Base-by-base conservation (phyloP, 2,888 invertebrate genomes). In the Phengaris alcon region DNA sequence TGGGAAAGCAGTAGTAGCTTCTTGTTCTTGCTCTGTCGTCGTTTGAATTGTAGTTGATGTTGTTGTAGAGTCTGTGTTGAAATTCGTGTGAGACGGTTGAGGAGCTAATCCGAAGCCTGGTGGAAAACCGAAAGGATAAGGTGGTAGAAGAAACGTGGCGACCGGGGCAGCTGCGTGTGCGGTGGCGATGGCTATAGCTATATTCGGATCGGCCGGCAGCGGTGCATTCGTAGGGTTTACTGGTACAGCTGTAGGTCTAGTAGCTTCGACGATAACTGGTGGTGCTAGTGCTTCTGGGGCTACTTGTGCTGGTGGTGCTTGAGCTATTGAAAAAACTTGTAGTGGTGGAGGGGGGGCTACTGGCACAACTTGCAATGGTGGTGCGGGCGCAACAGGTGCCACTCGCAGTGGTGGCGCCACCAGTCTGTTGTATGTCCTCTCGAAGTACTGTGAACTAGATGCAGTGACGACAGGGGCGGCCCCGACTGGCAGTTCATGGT, bases 381-480 rank as follows among this genome's bases (percentile, higher is more conserved):
- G 75, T 9, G 77, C 76, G 46, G 77, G 76, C 35, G 77, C 77
- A n/a, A 77, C 75, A 51, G 79, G 79, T 7, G 77, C 79, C n/a
- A 83, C 82, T 5, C 81, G 79, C 1, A 80, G 81, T n/a, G 85
- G 86, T 55, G 89, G 88, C 9, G 88, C 87, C 4, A 93, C 86
- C 64, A 91, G 83, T 51, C 88, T 89, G 82, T 96, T 95, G 87
- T 95, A 95, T 69, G 94, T 95, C 79, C 95, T 94, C 74, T 95
- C 94, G 80, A 96, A 93, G 77, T 95, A 95, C 85, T 96, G 96
- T 68, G 95, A 95, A 84, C 96, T 96, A 75, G 95, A 94, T 2
- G 96, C 94, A 0, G 96, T 95, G 6, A 96, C 95, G 57, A 95
- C 93, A 10, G 95, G 94, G 0, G 93, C 90, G n/a, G 81, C 76